A percentile compares a stretch with the other conserved stretches of the same genome.
Conservation (phyloP, 1,140 invertebrate genomes). For the Anastatus disparis region DNA sequence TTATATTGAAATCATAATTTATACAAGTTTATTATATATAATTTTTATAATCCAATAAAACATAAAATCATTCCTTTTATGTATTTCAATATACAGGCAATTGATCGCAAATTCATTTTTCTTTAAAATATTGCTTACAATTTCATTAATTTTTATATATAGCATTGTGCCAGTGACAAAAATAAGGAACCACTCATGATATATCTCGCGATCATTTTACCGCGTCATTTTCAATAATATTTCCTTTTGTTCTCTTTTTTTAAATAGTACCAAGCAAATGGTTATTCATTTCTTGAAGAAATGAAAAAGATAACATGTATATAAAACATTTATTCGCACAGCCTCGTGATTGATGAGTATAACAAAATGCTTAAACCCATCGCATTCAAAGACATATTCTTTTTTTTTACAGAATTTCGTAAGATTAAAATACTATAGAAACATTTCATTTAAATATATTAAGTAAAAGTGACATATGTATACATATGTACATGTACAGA, state of each 20-base stretch:
- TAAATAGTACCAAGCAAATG: constrained; percentile 25
- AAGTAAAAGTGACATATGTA: constrained; percentile 38
- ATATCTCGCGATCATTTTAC: constrained; percentile 24
- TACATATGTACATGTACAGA: constrained; percentile 41
- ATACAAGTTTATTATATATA: constrained; percentile 25
- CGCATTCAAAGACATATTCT: constrained; percentile 22
- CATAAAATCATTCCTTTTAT: constrained; percentile 14
- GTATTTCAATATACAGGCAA: constrained; percentile 7
- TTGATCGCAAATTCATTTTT: constrained; percentile 8
- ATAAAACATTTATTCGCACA: constrained; percentile 43
- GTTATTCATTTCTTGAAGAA: constrained; percentile 19
- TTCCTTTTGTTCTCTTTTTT: constrained; percentile 14
- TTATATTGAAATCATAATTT: constrained; percentile 21
- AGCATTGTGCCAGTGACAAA: constrained; percentile 24
- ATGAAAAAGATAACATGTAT: constrained; percentile 38
- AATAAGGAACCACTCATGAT: constrained; percentile 25
- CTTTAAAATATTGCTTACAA: not conserved
- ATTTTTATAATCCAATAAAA: constrained; percentile 19
- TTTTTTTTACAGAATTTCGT: constrained; percentile 12
- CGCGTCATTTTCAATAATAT: constrained; percentile 6
- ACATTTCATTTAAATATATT: constrained; percentile 12
- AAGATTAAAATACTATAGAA: constrained; percentile 25
- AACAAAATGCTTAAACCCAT: constrained; percentile 40
- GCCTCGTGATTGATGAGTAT: constrained; percentile 45
- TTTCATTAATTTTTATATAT: not conserved